phyloP scores from a whole-genome alignment of 2,888 invertebrate genomes.

The Sphinx pinastri region DNA sequence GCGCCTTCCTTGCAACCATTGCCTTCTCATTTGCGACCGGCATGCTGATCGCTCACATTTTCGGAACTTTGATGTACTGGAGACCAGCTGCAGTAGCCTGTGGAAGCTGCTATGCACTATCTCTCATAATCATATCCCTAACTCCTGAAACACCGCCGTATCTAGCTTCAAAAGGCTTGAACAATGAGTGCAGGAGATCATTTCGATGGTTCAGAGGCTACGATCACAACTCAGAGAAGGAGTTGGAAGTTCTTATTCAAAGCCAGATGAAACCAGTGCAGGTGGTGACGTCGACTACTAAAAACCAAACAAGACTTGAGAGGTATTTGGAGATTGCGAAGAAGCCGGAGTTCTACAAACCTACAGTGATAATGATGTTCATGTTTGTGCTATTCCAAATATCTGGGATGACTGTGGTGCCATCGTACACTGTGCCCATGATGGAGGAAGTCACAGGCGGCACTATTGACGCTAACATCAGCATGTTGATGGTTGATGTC shows the following conservation, averaged over 20 bases:
- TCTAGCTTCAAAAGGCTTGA: conserved; percentile 82
- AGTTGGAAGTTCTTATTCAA: conserved; percentile 73
- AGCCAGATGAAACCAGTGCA: conserved; percentile 58
- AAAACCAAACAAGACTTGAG: conserved; percentile 59
- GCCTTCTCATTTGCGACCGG: conserved; percentile 86
- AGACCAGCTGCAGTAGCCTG: conserved; percentile 81
- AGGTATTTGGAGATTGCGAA: conserved; percentile 54
- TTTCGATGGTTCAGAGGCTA: conserved; percentile 85
- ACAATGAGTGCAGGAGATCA: conserved; percentile 81
- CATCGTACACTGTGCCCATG: conserved; percentile 87
- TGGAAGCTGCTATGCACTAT: conserved; percentile 74
- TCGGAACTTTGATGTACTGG: conserved; percentile 86
- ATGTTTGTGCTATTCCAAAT: conserved; percentile 88
- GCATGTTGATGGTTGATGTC: conserved; percentile 86
- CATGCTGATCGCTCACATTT: conserved; percentile 85
- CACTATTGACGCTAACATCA: conserved; percentile 84
- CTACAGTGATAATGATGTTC: conserved; percentile 85
- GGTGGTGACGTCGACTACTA: conserved; percentile 47
- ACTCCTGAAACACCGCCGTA: conserved; percentile 88
- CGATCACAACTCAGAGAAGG: conserved; percentile 70
- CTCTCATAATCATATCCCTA: conserved; percentile 78
- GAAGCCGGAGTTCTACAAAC: conserved; percentile 84
- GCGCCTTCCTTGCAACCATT: conserved; percentile 85
- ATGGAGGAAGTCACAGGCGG: conserved; percentile 84
- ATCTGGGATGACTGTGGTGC: conserved; percentile 88